A percentile compares a stretch with the other conserved stretches of the same genome.
phyloP scores from a whole-genome alignment of 2,888 invertebrate species.

The Cloeon dipterum region DNA sequence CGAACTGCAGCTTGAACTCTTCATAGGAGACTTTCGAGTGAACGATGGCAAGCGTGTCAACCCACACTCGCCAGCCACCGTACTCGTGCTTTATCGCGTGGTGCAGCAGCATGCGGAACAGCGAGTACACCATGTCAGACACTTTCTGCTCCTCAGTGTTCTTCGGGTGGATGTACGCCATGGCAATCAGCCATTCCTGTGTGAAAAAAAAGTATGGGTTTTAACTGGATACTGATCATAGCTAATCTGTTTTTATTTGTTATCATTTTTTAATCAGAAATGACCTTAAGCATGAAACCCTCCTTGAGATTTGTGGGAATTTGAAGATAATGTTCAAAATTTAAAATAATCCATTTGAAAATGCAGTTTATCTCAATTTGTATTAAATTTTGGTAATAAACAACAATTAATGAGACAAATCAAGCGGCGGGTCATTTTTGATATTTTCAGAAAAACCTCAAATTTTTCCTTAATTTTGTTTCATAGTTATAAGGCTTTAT shows the following conservation, averaged over 20 bases:
- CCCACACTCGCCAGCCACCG: slow-evolving; percentile 99
- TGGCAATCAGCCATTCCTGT: slow-evolving; percentile 93
- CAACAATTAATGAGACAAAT: no score
- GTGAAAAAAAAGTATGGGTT: slow-evolving; percentile 6
- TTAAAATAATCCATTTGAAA: no score
- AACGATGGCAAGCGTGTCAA: slow-evolving; percentile 95
- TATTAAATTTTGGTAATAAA: no score
- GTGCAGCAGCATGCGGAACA: slow-evolving; percentile 92
- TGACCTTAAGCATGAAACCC: no score
- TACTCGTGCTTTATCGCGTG: slow-evolving; percentile 99
- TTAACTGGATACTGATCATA: not conserved
- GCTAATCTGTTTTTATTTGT: not conserved
- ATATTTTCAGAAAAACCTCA: no score
- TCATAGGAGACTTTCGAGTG: slow-evolving; percentile 98
- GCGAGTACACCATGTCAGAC: slow-evolving; percentile 92
- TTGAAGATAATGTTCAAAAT: no score
- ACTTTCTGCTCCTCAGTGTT: slow-evolving; percentile 88
- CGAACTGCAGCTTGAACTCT: slow-evolving; percentile 92
- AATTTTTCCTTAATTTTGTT: no score
- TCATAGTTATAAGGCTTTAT: no score
- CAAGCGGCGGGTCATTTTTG: no score
- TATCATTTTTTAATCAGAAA: not conserved
- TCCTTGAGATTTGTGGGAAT: no score
- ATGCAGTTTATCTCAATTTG: no score
- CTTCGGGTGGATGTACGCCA: slow-evolving; percentile 94